A percentile compares a stretch with the other conserved stretches of the same genome.
phyloP scores from a whole-genome alignment of 2,797 vertebrate genomes.

The Astyanax mexicanus region DNA sequence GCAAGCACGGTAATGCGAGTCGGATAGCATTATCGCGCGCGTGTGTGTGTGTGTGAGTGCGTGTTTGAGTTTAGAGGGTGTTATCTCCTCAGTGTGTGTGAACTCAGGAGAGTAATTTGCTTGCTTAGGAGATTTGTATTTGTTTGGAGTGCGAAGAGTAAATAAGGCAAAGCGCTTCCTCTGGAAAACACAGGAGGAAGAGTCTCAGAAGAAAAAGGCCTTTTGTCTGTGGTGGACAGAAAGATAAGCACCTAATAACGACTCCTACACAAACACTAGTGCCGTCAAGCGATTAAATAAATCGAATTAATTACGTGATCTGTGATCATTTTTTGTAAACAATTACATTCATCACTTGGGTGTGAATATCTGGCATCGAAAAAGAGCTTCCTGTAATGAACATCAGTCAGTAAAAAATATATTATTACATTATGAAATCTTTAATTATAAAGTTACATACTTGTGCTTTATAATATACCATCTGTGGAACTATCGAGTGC shows the following conservation, averaged over 20 bases:
- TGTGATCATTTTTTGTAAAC: no score
- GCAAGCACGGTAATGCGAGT: not conserved
- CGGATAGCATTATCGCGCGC: not conserved
- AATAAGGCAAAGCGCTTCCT: constrained; percentile 8
- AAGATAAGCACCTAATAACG: not conserved
- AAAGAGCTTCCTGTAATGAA: no score
- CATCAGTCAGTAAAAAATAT: no score
- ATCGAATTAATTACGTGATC: no score
- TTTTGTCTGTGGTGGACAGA: not conserved
- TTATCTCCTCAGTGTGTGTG: constrained; percentile 29
- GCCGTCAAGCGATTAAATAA: no score
- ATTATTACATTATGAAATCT: no score
- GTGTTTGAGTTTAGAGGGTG: not conserved
- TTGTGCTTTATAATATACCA: no score
- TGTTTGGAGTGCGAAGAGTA: constrained; percentile 10
- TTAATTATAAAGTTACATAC: no score
- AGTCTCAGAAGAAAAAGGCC: not conserved
- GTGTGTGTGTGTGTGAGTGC: constrained; percentile 19
- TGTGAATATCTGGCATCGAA: no score
- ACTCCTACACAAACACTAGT: not conserved
- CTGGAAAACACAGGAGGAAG: constrained; percentile 3
- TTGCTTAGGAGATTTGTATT: constrained; percentile 5
- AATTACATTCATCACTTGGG: no score
- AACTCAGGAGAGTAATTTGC: constrained; percentile 5
- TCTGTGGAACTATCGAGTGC: no score